Percentiles rank a stretch among this genome's conserved stretches.
phyloP scores from a whole-genome alignment of 1,140 invertebrate genomes.

The Streblospio benedicti region DNA sequence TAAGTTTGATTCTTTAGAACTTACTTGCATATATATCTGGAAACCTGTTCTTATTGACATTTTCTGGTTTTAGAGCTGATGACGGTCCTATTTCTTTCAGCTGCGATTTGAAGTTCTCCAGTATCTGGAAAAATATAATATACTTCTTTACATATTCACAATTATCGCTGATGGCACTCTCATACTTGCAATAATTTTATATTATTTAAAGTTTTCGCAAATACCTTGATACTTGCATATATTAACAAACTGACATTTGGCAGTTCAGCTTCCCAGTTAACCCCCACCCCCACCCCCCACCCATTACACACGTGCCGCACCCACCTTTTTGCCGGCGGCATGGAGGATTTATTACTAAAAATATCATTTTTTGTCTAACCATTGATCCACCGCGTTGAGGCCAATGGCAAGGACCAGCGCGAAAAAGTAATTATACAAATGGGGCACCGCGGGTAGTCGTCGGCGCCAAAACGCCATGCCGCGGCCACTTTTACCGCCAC shows the following conservation, averaged over 20 bases:
- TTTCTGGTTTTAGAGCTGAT: not conserved
- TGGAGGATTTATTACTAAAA: too few relatives aligned
- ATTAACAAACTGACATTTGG: not conserved
- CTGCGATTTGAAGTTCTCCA: not conserved
- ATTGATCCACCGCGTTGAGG: too few relatives aligned
- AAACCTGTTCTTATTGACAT: conserved; percentile 1
- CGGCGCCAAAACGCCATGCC: too few relatives aligned
- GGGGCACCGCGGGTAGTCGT: too few relatives aligned
- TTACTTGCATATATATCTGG: conserved; percentile 1
- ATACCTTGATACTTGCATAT: not conserved
- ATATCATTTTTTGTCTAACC: too few relatives aligned
- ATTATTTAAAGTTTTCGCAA: not conserved
- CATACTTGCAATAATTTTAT: not conserved
- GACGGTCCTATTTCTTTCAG: not conserved
- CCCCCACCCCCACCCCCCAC: too few relatives aligned
- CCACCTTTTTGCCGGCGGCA: too few relatives aligned
- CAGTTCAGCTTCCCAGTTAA: too few relatives aligned
- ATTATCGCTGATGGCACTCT: not conserved
- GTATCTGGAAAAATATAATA: not conserved
- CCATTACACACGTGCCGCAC: too few relatives aligned
- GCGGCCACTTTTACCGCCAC: too few relatives aligned
- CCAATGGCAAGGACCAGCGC: too few relatives aligned
- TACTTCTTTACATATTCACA: not conserved
- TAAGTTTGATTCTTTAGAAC: not conserved
- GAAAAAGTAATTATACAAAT: too few relatives aligned